Conservation (phyloP, 30 jellyfish, hydroid and myxozoan genomes). For the Nemopilema nomurai region DNA sequence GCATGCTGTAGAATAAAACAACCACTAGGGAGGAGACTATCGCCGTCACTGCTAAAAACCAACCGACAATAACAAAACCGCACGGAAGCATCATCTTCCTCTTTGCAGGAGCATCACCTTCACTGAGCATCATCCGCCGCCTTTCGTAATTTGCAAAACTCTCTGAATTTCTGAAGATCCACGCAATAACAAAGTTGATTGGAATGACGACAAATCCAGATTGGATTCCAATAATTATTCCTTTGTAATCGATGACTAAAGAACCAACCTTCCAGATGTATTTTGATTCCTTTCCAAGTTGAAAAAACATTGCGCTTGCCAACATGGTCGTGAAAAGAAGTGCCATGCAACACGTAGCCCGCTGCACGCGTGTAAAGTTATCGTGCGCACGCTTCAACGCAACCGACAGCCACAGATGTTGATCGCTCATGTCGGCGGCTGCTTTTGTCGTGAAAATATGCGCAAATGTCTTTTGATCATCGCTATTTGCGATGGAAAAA, state of each 20-base stretch:
- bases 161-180: slow-evolving; percentile 66
- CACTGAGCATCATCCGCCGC: not conserved
- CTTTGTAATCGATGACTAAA: slow-evolving; percentile 61
- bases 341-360: slow-evolving; percentile 74
- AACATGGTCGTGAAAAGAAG: slow-evolving; percentile 74
- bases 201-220: slow-evolving; percentile 77
- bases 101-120: slow-evolving; percentile 2
- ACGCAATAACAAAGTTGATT: slow-evolving; percentile 46
- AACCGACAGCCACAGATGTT: slow-evolving; percentile 68
- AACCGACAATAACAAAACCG: slow-evolving; percentile 44
- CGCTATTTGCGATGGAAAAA: slow-evolving; percentile 26
- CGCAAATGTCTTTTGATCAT: slow-evolving; percentile 38
- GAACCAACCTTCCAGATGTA: slow-evolving; percentile 71
- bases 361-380: slow-evolving; percentile 80
- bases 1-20: slow-evolving; percentile 79
- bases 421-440: slow-evolving; percentile 54
- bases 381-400: slow-evolving; percentile 75
- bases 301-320: slow-evolving; percentile 88
- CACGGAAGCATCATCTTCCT: slow-evolving; percentile 40
- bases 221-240: slow-evolving; percentile 73
- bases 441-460: slow-evolving; percentile 71
- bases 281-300: slow-evolving; percentile 63
- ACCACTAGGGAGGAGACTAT: slow-evolving; percentile 47
- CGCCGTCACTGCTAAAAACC: slow-evolving; percentile 43
- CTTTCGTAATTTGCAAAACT: slow-evolving; percentile 16